A percentile compares a stretch with the other conserved stretches of the same genome.
Evolutionary conservation across 1,140 invertebrate species (phyloP).

Genomic region (Hycleus phaleratus): DNA sequence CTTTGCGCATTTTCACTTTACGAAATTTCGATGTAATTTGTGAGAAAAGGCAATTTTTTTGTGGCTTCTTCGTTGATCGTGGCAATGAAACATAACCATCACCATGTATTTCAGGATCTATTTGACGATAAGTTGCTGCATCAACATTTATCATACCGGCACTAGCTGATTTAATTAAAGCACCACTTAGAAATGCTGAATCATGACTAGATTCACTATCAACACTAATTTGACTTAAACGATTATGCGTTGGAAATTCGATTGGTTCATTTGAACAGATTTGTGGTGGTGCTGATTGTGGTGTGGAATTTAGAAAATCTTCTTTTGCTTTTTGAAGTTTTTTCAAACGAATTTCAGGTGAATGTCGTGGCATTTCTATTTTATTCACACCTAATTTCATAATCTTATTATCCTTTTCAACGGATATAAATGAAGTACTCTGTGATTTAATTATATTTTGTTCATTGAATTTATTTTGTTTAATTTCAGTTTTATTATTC

Average conservation of each 20-base stretch:
- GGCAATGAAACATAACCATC: conserved; percentile 41
- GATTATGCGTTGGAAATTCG: conserved; percentile 33
- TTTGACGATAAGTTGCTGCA: conserved; percentile 47
- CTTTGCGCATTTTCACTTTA: conserved; percentile 44
- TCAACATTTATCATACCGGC: conserved; percentile 64
- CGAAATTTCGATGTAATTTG: conserved; percentile 58
- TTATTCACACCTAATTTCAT: not conserved
- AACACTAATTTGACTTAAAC: conserved; percentile 49
- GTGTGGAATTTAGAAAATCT: conserved; percentile 45
- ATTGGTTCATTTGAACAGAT: conserved; percentile 3
- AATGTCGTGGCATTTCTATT: conserved; percentile 1
- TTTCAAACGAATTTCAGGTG: conserved; percentile 21
- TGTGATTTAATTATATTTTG: too few relatives aligned
- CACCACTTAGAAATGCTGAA: conserved; percentile 28
- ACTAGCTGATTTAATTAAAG: conserved; percentile 58
- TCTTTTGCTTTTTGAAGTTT: conserved; percentile 56
- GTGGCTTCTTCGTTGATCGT: conserved; percentile 28
- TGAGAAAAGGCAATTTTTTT: conserved; percentile 41
- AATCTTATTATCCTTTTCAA: not conserved
- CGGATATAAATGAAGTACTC: not conserved
- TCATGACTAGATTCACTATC: conserved; percentile 48
- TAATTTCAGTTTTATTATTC: not conserved
- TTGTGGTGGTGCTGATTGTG: not conserved
- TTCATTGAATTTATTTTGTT: too few relatives aligned
- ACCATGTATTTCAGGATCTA: conserved; percentile 32